Percentiles rank a stretch among this genome's conserved stretches.
Evolutionary conservation across 2,113 vertebrate species (phyloP).

Genomic region (Gasterosteus aculeatus): DNA sequence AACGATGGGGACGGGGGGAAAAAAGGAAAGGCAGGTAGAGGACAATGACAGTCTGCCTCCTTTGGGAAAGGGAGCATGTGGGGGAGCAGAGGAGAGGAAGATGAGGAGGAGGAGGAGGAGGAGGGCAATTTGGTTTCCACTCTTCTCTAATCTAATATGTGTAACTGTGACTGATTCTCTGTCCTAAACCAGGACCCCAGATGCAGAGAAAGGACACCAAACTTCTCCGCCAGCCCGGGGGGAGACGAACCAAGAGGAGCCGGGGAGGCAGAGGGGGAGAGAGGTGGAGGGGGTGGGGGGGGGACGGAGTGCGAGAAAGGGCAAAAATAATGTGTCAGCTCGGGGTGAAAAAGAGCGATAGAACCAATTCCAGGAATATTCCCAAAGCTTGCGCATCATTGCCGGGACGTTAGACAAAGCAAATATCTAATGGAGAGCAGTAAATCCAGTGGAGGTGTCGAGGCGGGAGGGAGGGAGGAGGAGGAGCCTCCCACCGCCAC

Average conservation of each 20-base stretch:
- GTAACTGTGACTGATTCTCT: conserved; percentile 82
- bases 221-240: conserved; percentile 68
- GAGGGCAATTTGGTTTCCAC: conserved; percentile 76
- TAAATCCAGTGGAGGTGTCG: conserved; percentile 68
- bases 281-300: conserved; percentile 13
- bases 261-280: conserved; percentile 4
- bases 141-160: conserved; percentile 82
- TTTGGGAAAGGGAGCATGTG: conserved; percentile 54
- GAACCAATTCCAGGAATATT: conserved; percentile 78
- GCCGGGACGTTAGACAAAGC: conserved; percentile 74
- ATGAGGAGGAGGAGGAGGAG: conserved; percentile 52
- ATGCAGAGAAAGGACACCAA: conserved; percentile 73
- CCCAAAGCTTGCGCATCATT: conserved; percentile 76
- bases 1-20: conserved; percentile 34
- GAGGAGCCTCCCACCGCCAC: conserved; percentile 51
- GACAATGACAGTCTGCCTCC: conserved; percentile 70
- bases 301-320: conserved; percentile 25
- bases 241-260: conserved; percentile 61
- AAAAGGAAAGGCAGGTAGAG: conserved; percentile 49
- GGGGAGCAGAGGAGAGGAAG: conserved; percentile 45
- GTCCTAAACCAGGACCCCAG: conserved; percentile 74
- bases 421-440: conserved; percentile 66
- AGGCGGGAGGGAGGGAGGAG: conserved; percentile 30
- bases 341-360: conserved; percentile 71
- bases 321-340: conserved; percentile 72